Conservation (phyloP, 2,113 vertebrate genomes). For the Phylloscopus trochiloides region DNA sequence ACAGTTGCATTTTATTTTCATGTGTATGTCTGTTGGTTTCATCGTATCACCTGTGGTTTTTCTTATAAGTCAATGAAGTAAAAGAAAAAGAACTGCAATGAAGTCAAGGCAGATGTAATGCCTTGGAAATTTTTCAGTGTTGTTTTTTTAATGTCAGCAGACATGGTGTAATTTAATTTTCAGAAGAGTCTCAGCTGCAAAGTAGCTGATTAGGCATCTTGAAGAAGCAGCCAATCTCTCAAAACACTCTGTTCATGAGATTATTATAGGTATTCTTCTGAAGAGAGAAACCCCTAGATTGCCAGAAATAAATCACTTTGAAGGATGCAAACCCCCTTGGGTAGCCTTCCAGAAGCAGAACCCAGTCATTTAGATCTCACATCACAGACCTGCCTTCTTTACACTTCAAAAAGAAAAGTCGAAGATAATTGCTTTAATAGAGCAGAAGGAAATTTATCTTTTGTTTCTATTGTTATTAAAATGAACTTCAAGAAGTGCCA, state of each 20-base stretch:
- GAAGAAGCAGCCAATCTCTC: conserved; percentile 9
- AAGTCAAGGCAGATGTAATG: conserved; percentile 27
- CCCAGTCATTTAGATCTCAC: background rate
- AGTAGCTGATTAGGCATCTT: conserved; percentile 9
- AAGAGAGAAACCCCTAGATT: background rate
- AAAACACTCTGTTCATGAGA: conserved; percentile 1
- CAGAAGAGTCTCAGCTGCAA: conserved; percentile 22
- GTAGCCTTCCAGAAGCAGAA: background rate
- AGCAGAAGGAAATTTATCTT: background rate
- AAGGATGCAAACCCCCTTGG: background rate
- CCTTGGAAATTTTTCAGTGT: background rate
- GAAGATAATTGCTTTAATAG: background rate
- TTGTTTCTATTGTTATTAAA: background rate
- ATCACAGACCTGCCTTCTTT: background rate
- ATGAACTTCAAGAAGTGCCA: background rate
- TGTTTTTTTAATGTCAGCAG: conserved; percentile 54
- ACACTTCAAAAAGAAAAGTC: background rate
- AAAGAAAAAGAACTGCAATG: conserved; percentile 11
- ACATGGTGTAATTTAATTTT: conserved; percentile 53
- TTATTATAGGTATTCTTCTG: background rate
- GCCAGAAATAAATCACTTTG: conserved; percentile 21
- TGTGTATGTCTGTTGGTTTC: background rate
- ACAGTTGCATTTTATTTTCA: background rate
- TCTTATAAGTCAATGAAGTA: conserved; percentile 7
- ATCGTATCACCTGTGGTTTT: conserved; percentile 20